Base-by-base conservation (phyloP, 2,888 invertebrate genomes). In the Apamea sordens region DNA sequence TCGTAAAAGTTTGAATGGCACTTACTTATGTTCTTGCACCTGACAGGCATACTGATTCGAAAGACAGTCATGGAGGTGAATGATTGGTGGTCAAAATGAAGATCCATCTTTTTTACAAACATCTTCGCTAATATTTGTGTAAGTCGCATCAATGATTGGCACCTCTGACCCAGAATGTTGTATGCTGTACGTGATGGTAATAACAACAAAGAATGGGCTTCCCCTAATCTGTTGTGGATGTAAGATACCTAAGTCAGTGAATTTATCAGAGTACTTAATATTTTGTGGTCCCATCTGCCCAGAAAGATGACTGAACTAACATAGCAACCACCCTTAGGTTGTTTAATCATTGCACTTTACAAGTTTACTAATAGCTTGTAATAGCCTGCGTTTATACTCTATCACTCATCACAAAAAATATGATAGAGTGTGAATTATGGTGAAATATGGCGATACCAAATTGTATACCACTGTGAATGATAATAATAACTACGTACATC, bases 1-100 rank as follows among this genome's bases (percentile, higher is more conserved):
- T 13, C 41, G 32, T 74, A 69, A 72, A 81, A 69, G 3, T 72
- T 44, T 69, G n/a, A 61, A 50, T 59, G 70, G 41, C 47, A 56
- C 32, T 56, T 64, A 65, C 32, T 85, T 61, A 68, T 61, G 21
- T 32, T 56, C 0, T 32, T 1, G 0, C 13, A 69, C 24, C 5
- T 72, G 71, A 44, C 3, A 2, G 0, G 71, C 24, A 82, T 84
- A 64, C 18, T 61, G 44, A 84, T 85, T 50, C 21, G 5, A 44
- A 13, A 32, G 3, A 28, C 18, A 18, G 15, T 47, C 50, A 44
- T 41, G 7, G n/a, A 71, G n/a, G 36, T 63, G 63, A 36, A 56
- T 56, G 70, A 56, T 18, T 36, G 32, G 1, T 70, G 5, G 32
- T n/a, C 56, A 71, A 59, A 28, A 36, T 10, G n/a, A 11, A 63